Percentiles rank a stretch among this genome's conserved stretches.
These are phyloP conservation scores for Notarius quadriscutis DNA, from an alignment of 2,113 vertebrate genomes.

Conservation along the genomic window DNA sequence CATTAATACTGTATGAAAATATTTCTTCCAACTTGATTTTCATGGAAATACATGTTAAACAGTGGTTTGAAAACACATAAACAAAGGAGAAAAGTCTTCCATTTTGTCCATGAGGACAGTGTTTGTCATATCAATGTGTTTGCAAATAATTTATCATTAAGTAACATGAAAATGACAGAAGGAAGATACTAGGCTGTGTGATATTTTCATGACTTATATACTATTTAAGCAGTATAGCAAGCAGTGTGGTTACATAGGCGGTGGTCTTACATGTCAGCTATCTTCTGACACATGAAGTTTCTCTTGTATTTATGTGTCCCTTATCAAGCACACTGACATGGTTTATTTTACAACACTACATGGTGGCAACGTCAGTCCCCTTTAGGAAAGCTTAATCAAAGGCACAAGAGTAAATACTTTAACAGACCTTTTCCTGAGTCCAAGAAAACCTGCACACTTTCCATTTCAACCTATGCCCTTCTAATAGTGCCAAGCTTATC, in stretches of 20 bases:
- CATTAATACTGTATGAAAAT: neutral
- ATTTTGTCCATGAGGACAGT: neutral
- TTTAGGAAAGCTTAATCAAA: neutral
- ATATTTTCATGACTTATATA: neutral
- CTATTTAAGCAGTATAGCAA: neutral
- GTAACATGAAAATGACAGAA: neutral
- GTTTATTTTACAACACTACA: neutral
- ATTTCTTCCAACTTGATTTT: neutral
- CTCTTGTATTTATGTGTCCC: neutral
- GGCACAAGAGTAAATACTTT: neutral
- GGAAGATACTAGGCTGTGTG: neutral
- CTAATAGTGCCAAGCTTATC: neutral
- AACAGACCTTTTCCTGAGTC: neutral
- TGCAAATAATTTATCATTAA: neutral
- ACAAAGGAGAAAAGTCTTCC: neutral
- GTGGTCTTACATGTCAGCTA: constrained; percentile 30
- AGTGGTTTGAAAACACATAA: neutral
- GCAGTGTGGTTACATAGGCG: constrained; percentile 40
- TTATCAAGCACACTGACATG: constrained; percentile 20
- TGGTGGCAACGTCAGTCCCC: neutral
- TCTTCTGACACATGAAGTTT: constrained; percentile 16
- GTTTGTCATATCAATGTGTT: neutral
- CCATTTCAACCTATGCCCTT: neutral
- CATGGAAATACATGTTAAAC: neutral
- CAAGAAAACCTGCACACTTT: neutral